Base-by-base conservation (phyloP, 2,797 vertebrate species). In the Adelosebastes latens region DNA sequence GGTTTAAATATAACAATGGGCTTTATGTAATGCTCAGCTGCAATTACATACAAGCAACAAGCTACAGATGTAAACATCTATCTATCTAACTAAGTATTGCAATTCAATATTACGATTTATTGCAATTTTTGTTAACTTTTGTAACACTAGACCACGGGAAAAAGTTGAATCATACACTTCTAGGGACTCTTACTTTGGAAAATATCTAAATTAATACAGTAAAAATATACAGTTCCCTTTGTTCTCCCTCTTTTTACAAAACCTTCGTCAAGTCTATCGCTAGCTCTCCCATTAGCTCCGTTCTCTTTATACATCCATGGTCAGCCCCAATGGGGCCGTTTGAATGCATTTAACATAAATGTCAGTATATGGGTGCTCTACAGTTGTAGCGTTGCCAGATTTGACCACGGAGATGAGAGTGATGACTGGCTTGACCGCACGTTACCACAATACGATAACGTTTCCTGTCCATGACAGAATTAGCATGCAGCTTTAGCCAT, bases 1-100 rank as follows among this genome's bases (percentile, higher is more conserved):
- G 8, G 59, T 88, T 90, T 87, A 83, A 80, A 91, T 78, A 71
- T 72, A 82, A 84, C 72, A 49, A 69, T 46, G 24, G 18, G 4
- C 69, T 79, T 83, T 63, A 75, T 73, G 68, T 75, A 82, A 72
- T 12, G 29, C 27, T 67, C 34, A 32, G 73, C 42, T 79, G 24
- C 10, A 25, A 56, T 42, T 65, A 46, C 25, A 27, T 55, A 13
- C 36, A 82, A 60, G n/a, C 32, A 53, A 29, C 25, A 63, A 9
- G 16, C 31, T 55, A 55, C n/a, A n/a, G 27, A 11, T 53, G 52
- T 22, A 53, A 65, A 29, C 22, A 10, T 39, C 24, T 61, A 32
- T 5, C 25, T 36, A 36, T 58, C 42, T 49, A 49, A 8, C 16
- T n/a, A 18, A 32, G 13, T 29, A 29, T 66, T 52, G 46, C 8